A percentile compares a stretch with the other conserved stretches of the same genome.
Evolutionary conservation across 2,113 vertebrate species (phyloP).

Genomic region (Circaetus gallicus): DNA sequence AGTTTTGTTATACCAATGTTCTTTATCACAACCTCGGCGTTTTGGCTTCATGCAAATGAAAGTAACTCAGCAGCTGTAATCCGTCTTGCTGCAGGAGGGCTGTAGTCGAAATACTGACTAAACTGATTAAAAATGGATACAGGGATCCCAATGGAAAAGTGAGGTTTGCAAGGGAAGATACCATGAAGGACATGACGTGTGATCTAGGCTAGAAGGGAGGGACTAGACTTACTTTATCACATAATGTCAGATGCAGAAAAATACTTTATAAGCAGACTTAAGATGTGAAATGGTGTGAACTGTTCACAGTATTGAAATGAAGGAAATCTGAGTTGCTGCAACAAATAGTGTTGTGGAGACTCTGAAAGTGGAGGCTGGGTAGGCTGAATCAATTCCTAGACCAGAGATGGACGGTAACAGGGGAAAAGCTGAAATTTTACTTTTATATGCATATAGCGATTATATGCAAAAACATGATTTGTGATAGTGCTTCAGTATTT

Average conservation of each 20-base stretch:
- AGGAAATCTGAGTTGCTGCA: background rate
- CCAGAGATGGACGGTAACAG: background rate
- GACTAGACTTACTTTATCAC: background rate
- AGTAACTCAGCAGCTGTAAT: background rate
- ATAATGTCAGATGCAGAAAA: background rate
- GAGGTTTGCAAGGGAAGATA: background rate
- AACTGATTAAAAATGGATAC: background rate
- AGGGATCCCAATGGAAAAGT: background rate
- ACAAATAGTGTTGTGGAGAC: background rate
- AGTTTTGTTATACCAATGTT: background rate
- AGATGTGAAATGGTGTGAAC: background rate
- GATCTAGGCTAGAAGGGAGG: background rate
- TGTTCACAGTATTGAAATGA: background rate
- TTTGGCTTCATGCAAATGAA: background rate
- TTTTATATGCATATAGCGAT: background rate
- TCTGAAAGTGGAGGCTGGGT: background rate
- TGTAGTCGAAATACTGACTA: background rate
- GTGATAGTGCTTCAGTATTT: background rate
- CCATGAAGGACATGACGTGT: background rate
- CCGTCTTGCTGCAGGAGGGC: background rate
- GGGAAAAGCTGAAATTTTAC: background rate
- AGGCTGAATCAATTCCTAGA: background rate
- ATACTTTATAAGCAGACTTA: background rate
- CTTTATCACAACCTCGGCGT: background rate
- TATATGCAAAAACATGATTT: background rate